A percentile compares a stretch with the other conserved stretches of the same genome.
Evolutionary conservation across 2,113 vertebrate species (phyloP).

Genomic region (Physeter macrocephalus): DNA sequence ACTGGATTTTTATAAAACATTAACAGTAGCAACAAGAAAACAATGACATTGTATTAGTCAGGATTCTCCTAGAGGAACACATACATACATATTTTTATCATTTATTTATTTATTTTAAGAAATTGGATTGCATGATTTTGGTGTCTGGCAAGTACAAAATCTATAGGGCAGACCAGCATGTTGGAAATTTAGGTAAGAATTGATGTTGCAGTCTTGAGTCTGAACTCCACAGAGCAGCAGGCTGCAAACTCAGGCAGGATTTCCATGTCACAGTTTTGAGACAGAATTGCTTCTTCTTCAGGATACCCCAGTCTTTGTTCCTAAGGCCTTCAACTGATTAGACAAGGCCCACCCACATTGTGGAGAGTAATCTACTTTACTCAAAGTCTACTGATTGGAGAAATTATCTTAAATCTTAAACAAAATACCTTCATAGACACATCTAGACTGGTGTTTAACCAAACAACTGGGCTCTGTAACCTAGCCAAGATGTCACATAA

Average conservation of each 20-base stretch:
- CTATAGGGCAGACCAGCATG: background rate
- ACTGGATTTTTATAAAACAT: background rate
- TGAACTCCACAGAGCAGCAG: background rate
- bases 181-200: background rate
- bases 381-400: background rate
- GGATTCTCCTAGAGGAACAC: background rate
- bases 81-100: background rate
- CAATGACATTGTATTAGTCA: background rate
- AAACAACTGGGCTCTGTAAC: background rate
- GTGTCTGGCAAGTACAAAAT: background rate
- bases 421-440: background rate
- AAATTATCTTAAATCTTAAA: background rate
- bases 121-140: background rate
- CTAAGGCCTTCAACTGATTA: background rate
- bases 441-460: background rate
- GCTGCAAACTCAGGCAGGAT: background rate
- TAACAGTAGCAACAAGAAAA: background rate
- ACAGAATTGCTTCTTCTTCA: background rate
- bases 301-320: background rate
- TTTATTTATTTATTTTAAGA: background rate
- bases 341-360: background rate
- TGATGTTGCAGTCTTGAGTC: background rate
- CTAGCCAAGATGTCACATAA: background rate
- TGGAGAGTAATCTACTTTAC: background rate
- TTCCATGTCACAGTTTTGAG: background rate